phyloP scores from a whole-genome alignment of 2,888 invertebrate species.

The Mesoligia furuncula region DNA sequence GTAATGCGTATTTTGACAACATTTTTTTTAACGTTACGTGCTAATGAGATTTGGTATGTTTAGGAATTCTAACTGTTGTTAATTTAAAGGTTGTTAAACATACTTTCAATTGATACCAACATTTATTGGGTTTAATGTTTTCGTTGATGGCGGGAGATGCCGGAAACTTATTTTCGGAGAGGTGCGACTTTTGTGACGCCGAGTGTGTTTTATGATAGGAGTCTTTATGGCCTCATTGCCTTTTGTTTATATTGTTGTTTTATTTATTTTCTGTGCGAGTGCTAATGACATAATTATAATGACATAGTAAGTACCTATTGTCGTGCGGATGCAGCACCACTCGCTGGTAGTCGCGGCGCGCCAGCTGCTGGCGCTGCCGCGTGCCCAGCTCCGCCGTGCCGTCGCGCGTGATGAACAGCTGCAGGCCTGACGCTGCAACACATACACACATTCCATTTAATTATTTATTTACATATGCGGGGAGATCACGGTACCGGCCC shows the following conservation, averaged over 20 bases:
- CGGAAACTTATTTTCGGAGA: no score
- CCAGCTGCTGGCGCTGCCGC: constrained; percentile 94
- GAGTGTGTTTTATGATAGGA: no score
- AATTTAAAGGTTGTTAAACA: no score
- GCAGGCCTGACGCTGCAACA: constrained; percentile 94
- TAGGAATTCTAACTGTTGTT: no score
- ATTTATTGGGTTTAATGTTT: no score
- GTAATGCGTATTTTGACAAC: no score
- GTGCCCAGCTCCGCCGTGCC: constrained; percentile 96
- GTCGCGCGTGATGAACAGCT: constrained; percentile 97
- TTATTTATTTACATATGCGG: not conserved
- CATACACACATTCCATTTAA: not conserved
- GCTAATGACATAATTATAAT: no score
- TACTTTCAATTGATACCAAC: no score
- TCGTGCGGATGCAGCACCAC: constrained; percentile 86
- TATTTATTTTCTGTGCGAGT: not conserved
- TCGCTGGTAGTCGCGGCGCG: constrained; percentile 83
- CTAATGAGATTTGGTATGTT: no score
- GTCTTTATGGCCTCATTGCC: not conserved
- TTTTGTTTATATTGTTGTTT: not conserved
- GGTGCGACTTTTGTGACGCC: no score
- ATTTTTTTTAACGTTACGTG: no score
- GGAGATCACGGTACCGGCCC: not conserved
- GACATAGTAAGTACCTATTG: constrained; percentile 72
- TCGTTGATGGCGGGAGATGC: no score